Conservation (phyloP, 2,113 vertebrate species). For the Phyllostomus hastatus region DNA sequence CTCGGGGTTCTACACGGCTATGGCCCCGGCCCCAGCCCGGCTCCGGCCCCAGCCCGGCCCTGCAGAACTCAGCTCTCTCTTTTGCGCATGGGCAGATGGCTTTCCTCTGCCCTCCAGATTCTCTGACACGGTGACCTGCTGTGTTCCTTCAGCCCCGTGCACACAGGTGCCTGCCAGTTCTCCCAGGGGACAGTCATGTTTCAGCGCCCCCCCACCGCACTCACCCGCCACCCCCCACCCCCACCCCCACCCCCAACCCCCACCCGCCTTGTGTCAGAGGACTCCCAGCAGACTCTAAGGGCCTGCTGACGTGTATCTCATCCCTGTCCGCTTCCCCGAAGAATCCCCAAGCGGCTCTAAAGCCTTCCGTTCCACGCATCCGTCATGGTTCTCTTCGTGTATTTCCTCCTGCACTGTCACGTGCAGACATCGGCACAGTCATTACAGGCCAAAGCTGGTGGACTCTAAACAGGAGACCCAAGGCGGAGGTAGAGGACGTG, state of each 20-base stretch:
- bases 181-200: neutral
- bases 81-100: neutral
- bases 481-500: neutral
- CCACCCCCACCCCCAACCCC: no score
- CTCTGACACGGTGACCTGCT: neutral
- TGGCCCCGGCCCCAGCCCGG: neutral
- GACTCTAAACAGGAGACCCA: neutral
- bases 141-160: neutral
- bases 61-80: neutral
- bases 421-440: neutral
- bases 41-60: neutral
- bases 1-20: neutral
- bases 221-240: no score
- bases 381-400: neutral
- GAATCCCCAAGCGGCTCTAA: neutral
- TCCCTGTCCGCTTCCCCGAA: neutral
- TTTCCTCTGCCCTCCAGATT: neutral
- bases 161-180: neutral
- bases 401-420: neutral
- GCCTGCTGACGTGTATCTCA: neutral
- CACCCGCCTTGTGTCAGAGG: neutral
- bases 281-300: neutral
- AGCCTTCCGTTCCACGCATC: neutral
- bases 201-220: neutral
- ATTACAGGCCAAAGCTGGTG: neutral